A percentile compares a stretch with the other conserved stretches of the same genome.
Evolutionary conservation across 2,113 vertebrate genomes (phyloP).

Genomic region (Spea bombifrons): DNA sequence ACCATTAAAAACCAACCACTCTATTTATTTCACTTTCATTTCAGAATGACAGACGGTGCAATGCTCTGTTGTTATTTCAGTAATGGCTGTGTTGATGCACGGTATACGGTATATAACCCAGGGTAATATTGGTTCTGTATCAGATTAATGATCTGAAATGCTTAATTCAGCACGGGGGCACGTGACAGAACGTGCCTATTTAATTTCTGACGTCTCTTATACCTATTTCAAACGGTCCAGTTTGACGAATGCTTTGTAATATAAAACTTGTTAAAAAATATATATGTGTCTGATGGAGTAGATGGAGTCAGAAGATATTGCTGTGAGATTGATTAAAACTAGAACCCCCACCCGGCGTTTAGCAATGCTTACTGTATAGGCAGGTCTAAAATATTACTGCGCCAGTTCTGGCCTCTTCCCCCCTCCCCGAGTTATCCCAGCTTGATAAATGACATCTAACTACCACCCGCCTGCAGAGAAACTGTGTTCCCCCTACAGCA

Average conservation of each 20-base stretch:
- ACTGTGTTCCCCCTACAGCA: slow-evolving; percentile 23
- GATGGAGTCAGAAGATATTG: slow-evolving; percentile 51
- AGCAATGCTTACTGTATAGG: slow-evolving; percentile 50
- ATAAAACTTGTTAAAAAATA: slow-evolving; percentile 7
- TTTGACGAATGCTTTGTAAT: background rate
- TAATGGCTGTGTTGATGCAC: too few species aligned
- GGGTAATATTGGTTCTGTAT: too few species aligned
- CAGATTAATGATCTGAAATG: too few species aligned
- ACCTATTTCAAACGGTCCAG: background rate
- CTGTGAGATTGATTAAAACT: slow-evolving; percentile 57
- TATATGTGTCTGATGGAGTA: too few species aligned
- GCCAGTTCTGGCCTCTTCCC: slow-evolving; percentile 29
- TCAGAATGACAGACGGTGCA: too few species aligned
- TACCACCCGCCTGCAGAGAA: slow-evolving; percentile 41
- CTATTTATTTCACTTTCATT: too few species aligned
- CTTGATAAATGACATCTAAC: slow-evolving; percentile 35
- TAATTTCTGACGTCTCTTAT: background rate
- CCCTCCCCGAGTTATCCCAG: slow-evolving; percentile 22
- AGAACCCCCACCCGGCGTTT: slow-evolving; percentile 56
- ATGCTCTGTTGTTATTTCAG: too few species aligned
- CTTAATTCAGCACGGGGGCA: too few species aligned
- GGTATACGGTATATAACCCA: too few species aligned
- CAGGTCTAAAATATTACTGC: slow-evolving; percentile 44
- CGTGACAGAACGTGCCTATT: background rate
- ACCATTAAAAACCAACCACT: too few species aligned